phyloP scores from a whole-genome alignment of 2,888 invertebrate species.

The Ariolimax columbianus region DNA sequence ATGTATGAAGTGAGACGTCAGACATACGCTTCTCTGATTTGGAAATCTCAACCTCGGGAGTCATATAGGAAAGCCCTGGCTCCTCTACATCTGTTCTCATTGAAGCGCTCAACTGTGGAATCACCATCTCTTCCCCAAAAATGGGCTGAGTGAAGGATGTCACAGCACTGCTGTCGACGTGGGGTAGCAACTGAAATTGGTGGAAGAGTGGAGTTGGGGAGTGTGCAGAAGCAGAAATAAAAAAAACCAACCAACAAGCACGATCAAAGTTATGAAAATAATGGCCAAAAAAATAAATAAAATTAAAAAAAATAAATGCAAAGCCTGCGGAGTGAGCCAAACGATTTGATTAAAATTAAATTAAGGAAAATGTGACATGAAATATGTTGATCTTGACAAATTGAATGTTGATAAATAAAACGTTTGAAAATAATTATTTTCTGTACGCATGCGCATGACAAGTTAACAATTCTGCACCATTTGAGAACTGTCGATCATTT shows the following conservation, averaged over 20 bases:
- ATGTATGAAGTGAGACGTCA: not conserved
- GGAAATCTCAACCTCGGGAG: not conserved
- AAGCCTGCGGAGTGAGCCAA: not conserved
- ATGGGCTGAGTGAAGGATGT: not conserved
- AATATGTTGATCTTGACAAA: not conserved
- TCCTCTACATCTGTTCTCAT: not conserved
- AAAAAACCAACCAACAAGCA: not conserved
- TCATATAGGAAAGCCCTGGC: not conserved
- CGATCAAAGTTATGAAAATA: not conserved
- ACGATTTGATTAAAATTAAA: not conserved
- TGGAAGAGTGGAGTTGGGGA: conserved; percentile 5
- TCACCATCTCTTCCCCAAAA: not conserved
- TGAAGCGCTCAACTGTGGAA: not conserved
- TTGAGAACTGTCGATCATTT: too few relatives aligned
- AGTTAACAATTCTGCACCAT: not conserved
- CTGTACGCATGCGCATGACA: conserved; percentile 1
- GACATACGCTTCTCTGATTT: not conserved
- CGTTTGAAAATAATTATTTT: not conserved
- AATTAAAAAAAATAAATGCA: not conserved
- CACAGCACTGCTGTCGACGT: conserved; percentile 11
- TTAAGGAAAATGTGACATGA: not conserved
- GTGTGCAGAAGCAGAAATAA: conserved; percentile 9
- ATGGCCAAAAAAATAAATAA: not conserved
- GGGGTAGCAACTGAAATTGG: conserved; percentile 40
- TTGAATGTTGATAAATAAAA: not conserved